Percentiles rank a stretch among this genome's conserved stretches.
These are phyloP conservation scores for Eubasilissa splendida DNA, from an alignment of 2,888 invertebrate genomes.

Conservation along the genomic window DNA sequence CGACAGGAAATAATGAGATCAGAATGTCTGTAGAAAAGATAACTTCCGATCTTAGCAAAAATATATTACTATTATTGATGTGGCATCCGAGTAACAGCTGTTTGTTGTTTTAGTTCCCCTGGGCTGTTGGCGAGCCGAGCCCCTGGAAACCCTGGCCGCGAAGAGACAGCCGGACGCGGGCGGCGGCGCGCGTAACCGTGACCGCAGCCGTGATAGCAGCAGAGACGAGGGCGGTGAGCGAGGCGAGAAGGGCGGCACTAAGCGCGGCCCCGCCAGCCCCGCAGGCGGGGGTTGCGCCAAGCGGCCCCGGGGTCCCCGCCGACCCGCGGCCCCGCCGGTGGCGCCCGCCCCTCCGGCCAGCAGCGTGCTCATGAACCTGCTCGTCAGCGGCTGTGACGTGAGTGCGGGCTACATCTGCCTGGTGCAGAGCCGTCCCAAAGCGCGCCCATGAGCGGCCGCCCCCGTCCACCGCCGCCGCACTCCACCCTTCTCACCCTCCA, in stretches of 20 bases:
- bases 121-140: conserved; percentile 42
- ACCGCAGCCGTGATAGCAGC: conserved; percentile 13
- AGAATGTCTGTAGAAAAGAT: no score
- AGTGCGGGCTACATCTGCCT: conserved; percentile 93
- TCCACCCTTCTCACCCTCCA: conserved; percentile 4
- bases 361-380: conserved; percentile 93
- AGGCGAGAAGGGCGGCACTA: conserved; percentile 59
- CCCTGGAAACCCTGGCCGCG: conserved; percentile 22
- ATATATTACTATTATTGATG: no score
- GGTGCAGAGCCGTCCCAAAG: conserved; percentile 77
- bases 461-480: neutral
- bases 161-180: conserved; percentile 35
- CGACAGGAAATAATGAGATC: no score
- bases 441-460: conserved; percentile 48
- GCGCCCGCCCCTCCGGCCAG: conserved; percentile 73
- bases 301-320: conserved; percentile 65
- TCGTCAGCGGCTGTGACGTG: conserved; percentile 96
- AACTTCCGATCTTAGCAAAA: no score
- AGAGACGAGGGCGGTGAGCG: conserved; percentile 59
- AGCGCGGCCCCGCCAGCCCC: conserved; percentile 56
- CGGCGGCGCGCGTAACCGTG: conserved; percentile 16
- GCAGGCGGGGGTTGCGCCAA: conserved; percentile 60
- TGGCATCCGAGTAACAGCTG: no score
- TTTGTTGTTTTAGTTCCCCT: conserved; percentile 42
- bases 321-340: conserved; percentile 65